These are phyloP conservation scores for Sphaerodactylus townsendi DNA, from an alignment of 2,113 vertebrate genomes.

Conservation along the genomic window DNA sequence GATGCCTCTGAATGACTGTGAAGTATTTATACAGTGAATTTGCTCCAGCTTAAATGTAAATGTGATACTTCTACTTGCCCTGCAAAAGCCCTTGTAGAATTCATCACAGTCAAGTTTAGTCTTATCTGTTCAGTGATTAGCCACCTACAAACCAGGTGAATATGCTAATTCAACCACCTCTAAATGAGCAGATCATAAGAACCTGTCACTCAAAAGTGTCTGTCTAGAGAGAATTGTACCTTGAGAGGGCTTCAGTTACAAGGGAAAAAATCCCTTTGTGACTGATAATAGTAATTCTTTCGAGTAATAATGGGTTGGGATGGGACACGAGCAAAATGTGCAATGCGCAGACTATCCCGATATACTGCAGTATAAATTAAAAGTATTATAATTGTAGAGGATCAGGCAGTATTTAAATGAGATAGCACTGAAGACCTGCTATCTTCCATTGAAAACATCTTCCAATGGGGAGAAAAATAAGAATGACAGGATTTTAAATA, in stretches of 20 bases:
- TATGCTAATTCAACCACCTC: constrained; percentile 75
- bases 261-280: constrained; percentile 67
- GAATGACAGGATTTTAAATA: constrained; percentile 53
- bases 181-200: constrained; percentile 69
- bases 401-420: constrained; percentile 58
- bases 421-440: constrained; percentile 4
- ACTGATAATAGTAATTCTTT: constrained; percentile 65
- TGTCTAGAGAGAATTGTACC: constrained; percentile 71
- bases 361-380: constrained; percentile 62
- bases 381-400: constrained; percentile 57
- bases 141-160: constrained; percentile 66
- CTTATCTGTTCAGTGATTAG: constrained; percentile 65
- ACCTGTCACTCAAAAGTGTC: constrained; percentile 75
- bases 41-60: constrained; percentile 51
- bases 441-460: background rate
- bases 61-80: constrained; percentile 49
- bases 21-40: constrained; percentile 5
- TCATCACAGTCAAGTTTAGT: constrained; percentile 68
- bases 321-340: constrained; percentile 48
- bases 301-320: constrained; percentile 57
- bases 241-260: constrained; percentile 71
- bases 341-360: constrained; percentile 47
- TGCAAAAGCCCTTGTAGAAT: constrained; percentile 58
- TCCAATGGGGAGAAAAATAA: constrained; percentile 6
- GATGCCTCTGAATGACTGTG: constrained; percentile 34